Conservation (phyloP, 92 coral and sea anemone genomes). For the Parazoanthus atlanticus region DNA sequence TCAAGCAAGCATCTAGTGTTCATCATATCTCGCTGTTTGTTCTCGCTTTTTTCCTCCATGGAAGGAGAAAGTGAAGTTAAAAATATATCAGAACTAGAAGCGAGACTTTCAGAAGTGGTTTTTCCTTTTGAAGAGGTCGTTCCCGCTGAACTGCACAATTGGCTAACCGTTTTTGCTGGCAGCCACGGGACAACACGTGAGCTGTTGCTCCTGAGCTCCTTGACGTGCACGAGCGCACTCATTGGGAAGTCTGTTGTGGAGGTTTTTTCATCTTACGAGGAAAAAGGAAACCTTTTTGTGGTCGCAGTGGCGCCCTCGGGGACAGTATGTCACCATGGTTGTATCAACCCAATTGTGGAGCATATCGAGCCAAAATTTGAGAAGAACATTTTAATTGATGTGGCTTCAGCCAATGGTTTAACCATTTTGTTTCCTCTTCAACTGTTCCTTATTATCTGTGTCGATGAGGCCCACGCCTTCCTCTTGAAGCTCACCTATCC, state of each 20-base stretch:
- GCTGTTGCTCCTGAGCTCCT: constrained; percentile 45
- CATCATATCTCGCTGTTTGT: no score
- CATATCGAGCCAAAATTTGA: constrained; percentile 63
- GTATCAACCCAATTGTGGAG: constrained; percentile 60
- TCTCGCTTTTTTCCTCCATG: no score
- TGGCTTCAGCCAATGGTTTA: constrained; percentile 66
- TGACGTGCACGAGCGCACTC: constrained; percentile 59
- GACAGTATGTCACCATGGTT: constrained; percentile 62
- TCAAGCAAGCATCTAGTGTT: no score
- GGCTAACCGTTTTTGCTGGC: constrained; percentile 32
- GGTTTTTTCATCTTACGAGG: constrained; percentile 62
- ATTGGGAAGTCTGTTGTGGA: constrained; percentile 57
- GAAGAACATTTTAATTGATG: constrained; percentile 59
- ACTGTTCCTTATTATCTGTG: constrained; percentile 60
- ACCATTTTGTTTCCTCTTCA: constrained; percentile 61
- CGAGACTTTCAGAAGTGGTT: background rate
- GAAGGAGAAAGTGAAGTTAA: no score
- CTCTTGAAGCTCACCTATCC: constrained; percentile 49
- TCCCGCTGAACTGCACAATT: constrained; percentile 31
- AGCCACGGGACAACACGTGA: constrained; percentile 65
- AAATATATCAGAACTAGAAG: background rate
- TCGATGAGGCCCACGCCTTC: constrained; percentile 73
- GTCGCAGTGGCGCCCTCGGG: constrained; percentile 74
- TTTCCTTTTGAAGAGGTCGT: constrained; percentile 56
- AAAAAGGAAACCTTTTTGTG: constrained; percentile 60